Base-by-base conservation (phyloP, 1,140 invertebrate species). In the Orius laevigatus region DNA sequence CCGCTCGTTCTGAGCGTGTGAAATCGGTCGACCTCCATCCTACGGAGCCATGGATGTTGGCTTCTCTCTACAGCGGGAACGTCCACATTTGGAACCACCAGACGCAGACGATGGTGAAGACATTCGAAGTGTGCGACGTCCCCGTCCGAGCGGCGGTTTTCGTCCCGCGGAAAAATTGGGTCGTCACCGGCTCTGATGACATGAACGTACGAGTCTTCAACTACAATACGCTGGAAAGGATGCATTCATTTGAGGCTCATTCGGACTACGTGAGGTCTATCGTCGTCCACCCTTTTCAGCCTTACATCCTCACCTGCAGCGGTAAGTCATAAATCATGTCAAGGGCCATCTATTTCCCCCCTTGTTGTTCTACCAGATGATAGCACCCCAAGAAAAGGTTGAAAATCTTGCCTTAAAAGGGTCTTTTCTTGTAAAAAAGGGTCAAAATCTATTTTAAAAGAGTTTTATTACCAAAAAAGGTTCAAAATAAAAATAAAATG, bases 41-140 rank as follows among this genome's bases (percentile, higher is more conserved):
- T 8, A 77, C 81, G 12, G 95, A 98, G 61, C 92, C 91, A 58
- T 99, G 95, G 95, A 90, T 98, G 77, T 71, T 98, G 20, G 93
- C 89, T 53, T 92, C 92, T 18, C 70, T 99, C 3, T 99, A 99
- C 70, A 96, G 92, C 70, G 96, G 96, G 53, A 90, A 97, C 67
- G 92, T 98, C 51, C 94, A 98, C 69, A 88, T 99, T 59, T 99
- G 95, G 93, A 98, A 98, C 65, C 81, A 92, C 72, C 94, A 98
- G 63, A 86, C 80, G 42, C 91, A 96, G 65, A 78, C 78, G 58
- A 65, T 91, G 15, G 84, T 95, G 32, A 97, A 97, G 65, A 86
- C 87, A 25, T 95, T 97, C 69, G 92, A 88, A 68, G 75, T 68
- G 3, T 98, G 94, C 66, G 93, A 98, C 60, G 62, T 97, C 12